Evolutionary conservation across 2,797 vertebrate species (phyloP).

Genomic region (Simalia tracyae): DNA sequence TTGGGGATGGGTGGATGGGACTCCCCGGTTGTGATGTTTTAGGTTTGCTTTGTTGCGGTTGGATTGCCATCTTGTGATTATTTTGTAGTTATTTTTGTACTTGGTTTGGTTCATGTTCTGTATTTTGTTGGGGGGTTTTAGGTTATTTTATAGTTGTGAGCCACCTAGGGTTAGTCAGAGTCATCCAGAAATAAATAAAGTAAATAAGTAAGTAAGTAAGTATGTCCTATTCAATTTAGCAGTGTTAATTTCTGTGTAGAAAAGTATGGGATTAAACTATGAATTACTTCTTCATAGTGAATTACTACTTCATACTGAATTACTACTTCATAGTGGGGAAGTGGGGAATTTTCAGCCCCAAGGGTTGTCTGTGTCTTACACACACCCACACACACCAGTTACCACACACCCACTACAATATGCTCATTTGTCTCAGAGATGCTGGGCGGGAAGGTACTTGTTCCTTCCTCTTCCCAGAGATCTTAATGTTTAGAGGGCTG

Average conservation of each 20-base stretch:
- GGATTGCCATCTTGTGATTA: background rate
- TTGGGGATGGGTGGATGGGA: background rate
- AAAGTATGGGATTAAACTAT: background rate
- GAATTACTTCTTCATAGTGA: background rate
- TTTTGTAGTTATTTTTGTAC: background rate
- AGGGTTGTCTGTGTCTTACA: background rate
- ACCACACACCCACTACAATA: background rate
- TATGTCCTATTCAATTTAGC: background rate
- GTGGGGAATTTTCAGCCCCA: background rate
- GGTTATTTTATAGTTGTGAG: background rate
- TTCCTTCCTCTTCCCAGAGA: background rate
- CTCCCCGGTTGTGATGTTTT: background rate
- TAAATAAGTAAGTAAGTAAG: background rate
- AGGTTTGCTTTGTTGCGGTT: background rate
- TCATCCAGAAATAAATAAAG: background rate
- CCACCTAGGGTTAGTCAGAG: background rate
- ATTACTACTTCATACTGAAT: too few relatives aligned
- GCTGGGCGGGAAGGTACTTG: background rate
- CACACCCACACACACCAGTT: too few relatives aligned
- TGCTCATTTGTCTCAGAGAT: background rate
- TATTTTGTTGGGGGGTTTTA: background rate
- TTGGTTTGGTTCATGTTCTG: background rate
- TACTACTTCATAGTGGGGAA: too few relatives aligned
- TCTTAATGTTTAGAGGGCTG: background rate
- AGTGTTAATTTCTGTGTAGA: background rate